Evolutionary conservation across 2,888 invertebrate species (phyloP).

Genomic region (Branchipolynoe longqiensis): DNA sequence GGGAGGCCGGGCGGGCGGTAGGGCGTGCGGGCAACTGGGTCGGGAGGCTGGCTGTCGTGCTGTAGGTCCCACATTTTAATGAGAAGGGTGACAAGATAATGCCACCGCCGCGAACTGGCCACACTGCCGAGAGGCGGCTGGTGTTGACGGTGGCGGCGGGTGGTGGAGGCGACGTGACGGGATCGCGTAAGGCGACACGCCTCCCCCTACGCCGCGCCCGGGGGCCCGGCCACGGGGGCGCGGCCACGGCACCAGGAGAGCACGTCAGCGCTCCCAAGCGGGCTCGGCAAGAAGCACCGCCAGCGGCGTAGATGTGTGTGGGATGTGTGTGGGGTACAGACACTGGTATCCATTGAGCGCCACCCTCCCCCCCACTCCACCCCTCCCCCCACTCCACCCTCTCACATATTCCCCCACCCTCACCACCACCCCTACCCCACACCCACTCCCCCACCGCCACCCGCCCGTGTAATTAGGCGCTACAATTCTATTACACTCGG

Average conservation of each 20-base stretch:
- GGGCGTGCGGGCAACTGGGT: not conserved
- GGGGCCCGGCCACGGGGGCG: not conserved
- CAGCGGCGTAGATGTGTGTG: not conserved
- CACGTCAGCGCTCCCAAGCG: slow-evolving; percentile 6
- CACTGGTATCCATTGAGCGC: not conserved
- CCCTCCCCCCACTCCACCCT: not conserved
- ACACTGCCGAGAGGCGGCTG: slow-evolving; percentile 27
- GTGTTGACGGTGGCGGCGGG: not conserved
- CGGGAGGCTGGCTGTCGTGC: not conserved
- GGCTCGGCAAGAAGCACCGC: not conserved
- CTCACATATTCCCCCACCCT: too few relatives aligned
- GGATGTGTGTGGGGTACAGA: not conserved
- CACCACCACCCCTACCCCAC: not conserved
- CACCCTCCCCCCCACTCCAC: not conserved
- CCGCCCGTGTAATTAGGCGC: slow-evolving; percentile 40
- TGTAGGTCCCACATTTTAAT: slow-evolving; percentile 32
- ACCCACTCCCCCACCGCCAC: not conserved
- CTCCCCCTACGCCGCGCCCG: not conserved
- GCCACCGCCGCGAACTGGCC: slow-evolving; percentile 4
- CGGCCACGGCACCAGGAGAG: not conserved
- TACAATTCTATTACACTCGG: slow-evolving; percentile 49
- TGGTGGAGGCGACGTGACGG: not conserved
- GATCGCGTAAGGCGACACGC: slow-evolving; percentile 25
- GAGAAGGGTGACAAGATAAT: slow-evolving; percentile 55
- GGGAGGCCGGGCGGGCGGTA: not conserved